Evolutionary conservation across 2,113 vertebrate species (phyloP).

Genomic region (Crocuta crocuta): DNA sequence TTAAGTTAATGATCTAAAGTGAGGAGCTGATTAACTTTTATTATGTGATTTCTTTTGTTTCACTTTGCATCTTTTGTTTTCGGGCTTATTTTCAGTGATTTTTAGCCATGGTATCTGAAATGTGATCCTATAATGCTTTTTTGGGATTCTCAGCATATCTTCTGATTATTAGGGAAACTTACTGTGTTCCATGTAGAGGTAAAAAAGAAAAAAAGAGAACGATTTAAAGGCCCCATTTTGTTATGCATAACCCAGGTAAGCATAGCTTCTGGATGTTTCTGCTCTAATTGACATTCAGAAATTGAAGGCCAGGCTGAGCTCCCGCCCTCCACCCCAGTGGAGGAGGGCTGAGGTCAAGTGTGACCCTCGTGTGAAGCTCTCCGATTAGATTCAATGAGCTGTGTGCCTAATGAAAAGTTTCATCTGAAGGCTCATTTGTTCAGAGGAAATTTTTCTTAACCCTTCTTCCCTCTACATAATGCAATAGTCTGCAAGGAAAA

Average conservation of each 20-base stretch:
- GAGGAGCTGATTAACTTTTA: constrained; percentile 61
- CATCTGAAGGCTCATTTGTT: constrained; percentile 64
- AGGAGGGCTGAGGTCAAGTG: constrained; percentile 63
- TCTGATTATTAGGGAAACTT: constrained; percentile 74
- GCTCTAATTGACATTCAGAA: constrained; percentile 50
- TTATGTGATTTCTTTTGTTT: constrained; percentile 52
- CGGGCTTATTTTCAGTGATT: constrained; percentile 52
- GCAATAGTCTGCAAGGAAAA: background rate
- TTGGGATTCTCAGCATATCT: constrained; percentile 65
- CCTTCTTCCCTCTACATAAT: constrained; percentile 17
- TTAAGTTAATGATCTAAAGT: constrained; percentile 19
- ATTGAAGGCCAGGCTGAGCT: background rate
- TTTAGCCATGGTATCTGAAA: constrained; percentile 45
- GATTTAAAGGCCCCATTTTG: constrained; percentile 51
- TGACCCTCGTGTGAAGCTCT: constrained; percentile 36
- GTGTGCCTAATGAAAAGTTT: constrained; percentile 62
- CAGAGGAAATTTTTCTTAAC: constrained; percentile 49
- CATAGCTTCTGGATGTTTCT: constrained; percentile 15
- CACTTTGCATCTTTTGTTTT: constrained; percentile 49
- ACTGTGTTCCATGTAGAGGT: constrained; percentile 20
- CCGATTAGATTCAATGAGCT: background rate
- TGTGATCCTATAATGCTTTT: constrained; percentile 58
- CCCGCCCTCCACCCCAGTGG: background rate
- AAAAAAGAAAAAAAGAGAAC: constrained; percentile 9
- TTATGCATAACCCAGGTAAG: constrained; percentile 50